Evolutionary conservation across 2,113 vertebrate genomes (phyloP).

Genomic region (Aplodontia rufa): DNA sequence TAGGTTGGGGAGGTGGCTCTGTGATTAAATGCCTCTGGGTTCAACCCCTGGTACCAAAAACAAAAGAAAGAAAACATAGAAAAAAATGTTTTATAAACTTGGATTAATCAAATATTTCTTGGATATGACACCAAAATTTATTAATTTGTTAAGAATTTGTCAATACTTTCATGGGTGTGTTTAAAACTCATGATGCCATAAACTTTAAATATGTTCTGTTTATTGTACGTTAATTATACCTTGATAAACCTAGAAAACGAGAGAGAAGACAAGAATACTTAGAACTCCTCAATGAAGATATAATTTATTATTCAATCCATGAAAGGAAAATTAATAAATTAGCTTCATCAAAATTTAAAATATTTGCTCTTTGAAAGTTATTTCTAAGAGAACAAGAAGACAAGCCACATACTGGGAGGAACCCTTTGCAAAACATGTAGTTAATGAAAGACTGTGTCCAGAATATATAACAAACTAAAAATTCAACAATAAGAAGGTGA

Average conservation of each 20-base stretch:
- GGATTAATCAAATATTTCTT: neutral
- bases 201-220: neutral
- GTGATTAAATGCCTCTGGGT: too few relatives aligned
- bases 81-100: neutral
- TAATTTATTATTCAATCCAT: neutral
- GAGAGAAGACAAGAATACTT: neutral
- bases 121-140: neutral
- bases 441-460: neutral
- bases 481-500: slow-evolving; percentile 17
- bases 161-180: neutral
- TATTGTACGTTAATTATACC: neutral
- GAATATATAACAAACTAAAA: slow-evolving; percentile 8
- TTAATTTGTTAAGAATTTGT: neutral
- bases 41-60: too few relatives aligned
- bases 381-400: neutral
- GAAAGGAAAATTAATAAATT: neutral
- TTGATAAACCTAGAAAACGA: neutral
- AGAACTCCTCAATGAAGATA: neutral
- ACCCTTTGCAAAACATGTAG: neutral
- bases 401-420: neutral
- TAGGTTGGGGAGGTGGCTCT: too few relatives aligned
- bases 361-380: neutral
- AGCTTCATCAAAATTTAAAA: slow-evolving; percentile 23
- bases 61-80: too few relatives aligned
- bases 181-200: neutral